Evolutionary conservation across 2,113 vertebrate species (phyloP).

Genomic region (Trematocara macrostoma): DNA sequence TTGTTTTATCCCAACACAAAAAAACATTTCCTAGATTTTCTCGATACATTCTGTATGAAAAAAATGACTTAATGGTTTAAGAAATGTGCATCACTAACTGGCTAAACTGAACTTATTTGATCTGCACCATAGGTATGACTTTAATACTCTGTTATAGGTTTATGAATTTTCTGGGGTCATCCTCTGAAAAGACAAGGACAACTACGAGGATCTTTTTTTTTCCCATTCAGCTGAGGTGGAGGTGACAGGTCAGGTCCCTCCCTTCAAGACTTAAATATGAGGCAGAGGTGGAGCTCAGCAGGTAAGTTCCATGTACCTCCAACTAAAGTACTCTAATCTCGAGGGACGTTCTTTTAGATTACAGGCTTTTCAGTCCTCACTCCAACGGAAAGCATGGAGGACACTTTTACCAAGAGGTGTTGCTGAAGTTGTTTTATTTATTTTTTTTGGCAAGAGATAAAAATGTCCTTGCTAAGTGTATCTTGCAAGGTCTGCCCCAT

Average conservation of each 20-base stretch:
- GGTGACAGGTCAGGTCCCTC: not conserved
- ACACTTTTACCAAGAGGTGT: slow-evolving; percentile 8
- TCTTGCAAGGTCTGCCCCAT: not conserved
- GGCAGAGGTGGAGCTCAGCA: not conserved
- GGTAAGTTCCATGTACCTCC: not conserved
- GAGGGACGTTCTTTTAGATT: not conserved
- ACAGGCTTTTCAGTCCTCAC: not conserved
- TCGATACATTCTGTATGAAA: not conserved
- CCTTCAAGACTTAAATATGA: not conserved
- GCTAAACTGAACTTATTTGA: not conserved
- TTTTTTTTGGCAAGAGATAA: not conserved
- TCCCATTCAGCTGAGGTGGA: not conserved
- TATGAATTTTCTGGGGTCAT: not conserved
- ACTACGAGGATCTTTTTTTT: not conserved
- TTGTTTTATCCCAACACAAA: not conserved
- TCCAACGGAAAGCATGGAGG: not conserved
- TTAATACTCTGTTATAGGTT: not conserved
- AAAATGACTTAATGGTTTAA: not conserved
- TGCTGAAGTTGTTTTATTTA: not conserved
- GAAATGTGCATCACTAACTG: not conserved
- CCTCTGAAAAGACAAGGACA: not conserved
- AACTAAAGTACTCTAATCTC: slow-evolving; percentile 1
- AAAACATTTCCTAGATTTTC: not conserved
- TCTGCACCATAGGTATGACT: not conserved
- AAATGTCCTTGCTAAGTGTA: not conserved